These are phyloP conservation scores for Chromis chromis DNA, from an alignment of 2,797 vertebrate species.

Conservation along the genomic window DNA sequence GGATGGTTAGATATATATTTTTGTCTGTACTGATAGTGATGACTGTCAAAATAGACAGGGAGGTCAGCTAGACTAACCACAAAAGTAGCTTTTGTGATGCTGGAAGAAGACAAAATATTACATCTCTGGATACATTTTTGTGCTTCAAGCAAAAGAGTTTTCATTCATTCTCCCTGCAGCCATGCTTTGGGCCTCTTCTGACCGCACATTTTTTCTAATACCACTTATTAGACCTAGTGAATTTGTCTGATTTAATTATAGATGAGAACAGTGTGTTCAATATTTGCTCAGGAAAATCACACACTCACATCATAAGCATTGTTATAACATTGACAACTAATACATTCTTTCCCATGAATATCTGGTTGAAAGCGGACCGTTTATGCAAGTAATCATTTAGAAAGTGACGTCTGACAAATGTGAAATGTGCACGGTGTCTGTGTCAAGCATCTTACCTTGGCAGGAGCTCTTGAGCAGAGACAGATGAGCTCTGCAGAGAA, in stretches of 20 bases:
- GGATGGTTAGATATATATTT: not conserved
- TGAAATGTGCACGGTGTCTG: conserved; percentile 23
- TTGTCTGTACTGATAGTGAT: not conserved
- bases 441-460: conserved; percentile 75
- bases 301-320: conserved; percentile 33
- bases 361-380: conserved; percentile 11
- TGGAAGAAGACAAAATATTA: conserved; percentile 25
- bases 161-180: conserved; percentile 40
- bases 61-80: not conserved
- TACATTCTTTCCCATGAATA: conserved; percentile 26
- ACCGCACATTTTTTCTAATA: conserved; percentile 32
- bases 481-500: conserved; percentile 55
- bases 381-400: conserved; percentile 33
- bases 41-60: not conserved
- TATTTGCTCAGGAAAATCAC: conserved; percentile 52
- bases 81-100: not conserved
- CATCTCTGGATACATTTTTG: not conserved
- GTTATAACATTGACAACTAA: conserved; percentile 32
- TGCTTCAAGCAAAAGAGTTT: conserved; percentile 11
- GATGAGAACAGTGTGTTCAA: conserved; percentile 47
- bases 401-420: conserved; percentile 35
- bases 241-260: conserved; percentile 59
- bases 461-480: conserved; percentile 50
- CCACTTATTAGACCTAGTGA: conserved; percentile 24
- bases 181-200: conserved; percentile 32